Conservation (phyloP, 2,113 vertebrate species). For the Otis tarda region DNA sequence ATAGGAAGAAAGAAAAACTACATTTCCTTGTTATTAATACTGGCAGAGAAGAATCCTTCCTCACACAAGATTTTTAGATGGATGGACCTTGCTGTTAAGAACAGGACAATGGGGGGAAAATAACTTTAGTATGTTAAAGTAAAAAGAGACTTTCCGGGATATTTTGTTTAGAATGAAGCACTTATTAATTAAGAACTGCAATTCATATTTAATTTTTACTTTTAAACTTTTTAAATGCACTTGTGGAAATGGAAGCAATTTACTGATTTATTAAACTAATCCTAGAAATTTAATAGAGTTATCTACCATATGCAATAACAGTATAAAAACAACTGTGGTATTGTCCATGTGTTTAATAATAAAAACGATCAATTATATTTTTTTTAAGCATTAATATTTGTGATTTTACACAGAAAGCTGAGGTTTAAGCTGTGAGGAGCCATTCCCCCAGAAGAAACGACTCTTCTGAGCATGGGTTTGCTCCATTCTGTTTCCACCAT, state of each 20-base stretch:
- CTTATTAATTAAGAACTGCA: not conserved
- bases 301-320: not conserved
- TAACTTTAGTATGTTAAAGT: not conserved
- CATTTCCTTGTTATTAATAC: not conserved
- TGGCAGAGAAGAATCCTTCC: not conserved
- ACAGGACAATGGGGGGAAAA: not conserved
- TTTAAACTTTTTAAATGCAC: not conserved
- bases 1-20: not conserved
- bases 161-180: not conserved
- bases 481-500: not conserved
- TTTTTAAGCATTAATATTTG: not conserved
- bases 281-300: not conserved
- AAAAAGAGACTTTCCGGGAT: not conserved
- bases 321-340: not conserved
- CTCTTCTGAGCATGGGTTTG: not conserved
- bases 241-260: not conserved
- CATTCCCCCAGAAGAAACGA: fast-evolving
- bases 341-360: not conserved
- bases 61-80: not conserved
- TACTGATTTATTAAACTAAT: not conserved
- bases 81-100: not conserved
- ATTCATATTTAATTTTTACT: not conserved
- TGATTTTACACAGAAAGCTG: not conserved
- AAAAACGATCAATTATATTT: not conserved
- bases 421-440: not conserved